phyloP scores from a whole-genome alignment of 2,888 invertebrate genomes.

The Polyploca ridens region DNA sequence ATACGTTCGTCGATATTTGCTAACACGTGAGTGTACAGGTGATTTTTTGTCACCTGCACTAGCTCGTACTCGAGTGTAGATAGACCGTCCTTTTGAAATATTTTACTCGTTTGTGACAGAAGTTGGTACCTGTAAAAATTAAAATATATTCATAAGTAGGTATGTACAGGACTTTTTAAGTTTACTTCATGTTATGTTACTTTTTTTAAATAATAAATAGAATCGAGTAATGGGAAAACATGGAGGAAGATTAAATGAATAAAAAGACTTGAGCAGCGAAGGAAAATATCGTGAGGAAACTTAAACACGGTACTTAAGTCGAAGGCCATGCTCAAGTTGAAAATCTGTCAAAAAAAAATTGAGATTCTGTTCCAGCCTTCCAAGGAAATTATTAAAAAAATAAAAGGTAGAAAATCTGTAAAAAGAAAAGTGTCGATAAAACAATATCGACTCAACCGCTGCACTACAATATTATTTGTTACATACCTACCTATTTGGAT shows the following conservation, averaged over 20 bases:
- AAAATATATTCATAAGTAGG: background rate
- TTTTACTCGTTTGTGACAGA: slow-evolving; percentile 92
- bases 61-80: slow-evolving; percentile 92
- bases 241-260: too few relatives aligned
- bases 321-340: too few relatives aligned
- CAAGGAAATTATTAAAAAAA: too few relatives aligned
- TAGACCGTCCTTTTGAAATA: slow-evolving; percentile 93
- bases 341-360: too few relatives aligned
- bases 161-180: too few relatives aligned
- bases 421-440: background rate
- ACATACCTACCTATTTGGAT: slow-evolving; percentile 92
- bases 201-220: too few relatives aligned
- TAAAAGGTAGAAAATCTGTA: slow-evolving; percentile 9
- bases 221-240: too few relatives aligned
- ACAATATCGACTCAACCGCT: background rate
- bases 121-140: slow-evolving; percentile 89
- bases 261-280: too few relatives aligned
- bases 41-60: slow-evolving; percentile 86
- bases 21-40: slow-evolving; percentile 93
- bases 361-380: too few relatives aligned
- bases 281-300: too few relatives aligned
- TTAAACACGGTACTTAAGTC: too few relatives aligned
- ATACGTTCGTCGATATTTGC: slow-evolving; percentile 90
- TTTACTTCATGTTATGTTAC: too few relatives aligned
- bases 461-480: background rate